phyloP scores from a whole-genome alignment of 2,888 invertebrate genomes.

The Candidula unifasciata region DNA sequence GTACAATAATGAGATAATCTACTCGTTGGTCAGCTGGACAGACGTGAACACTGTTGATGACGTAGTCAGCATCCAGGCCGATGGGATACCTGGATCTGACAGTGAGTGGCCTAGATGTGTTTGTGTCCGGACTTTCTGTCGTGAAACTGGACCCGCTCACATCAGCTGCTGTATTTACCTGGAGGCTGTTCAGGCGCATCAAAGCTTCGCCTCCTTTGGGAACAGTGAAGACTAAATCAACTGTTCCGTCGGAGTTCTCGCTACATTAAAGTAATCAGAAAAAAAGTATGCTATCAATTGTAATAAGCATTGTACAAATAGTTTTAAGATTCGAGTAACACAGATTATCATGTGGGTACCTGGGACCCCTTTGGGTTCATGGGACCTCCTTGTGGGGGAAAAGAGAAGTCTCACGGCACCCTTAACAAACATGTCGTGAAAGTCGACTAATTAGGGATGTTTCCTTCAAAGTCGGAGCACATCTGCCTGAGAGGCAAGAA shows the following conservation, averaged over 20 bases:
- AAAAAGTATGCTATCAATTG: too few species aligned
- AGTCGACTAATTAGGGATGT: too few species aligned
- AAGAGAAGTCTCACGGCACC: too few species aligned
- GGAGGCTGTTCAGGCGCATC: neutral
- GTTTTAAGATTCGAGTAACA: too few species aligned
- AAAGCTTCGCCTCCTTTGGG: slow-evolving; percentile 40
- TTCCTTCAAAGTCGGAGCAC: too few species aligned
- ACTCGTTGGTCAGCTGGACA: slow-evolving; percentile 59
- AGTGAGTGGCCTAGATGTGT: neutral
- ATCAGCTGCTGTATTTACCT: neutral
- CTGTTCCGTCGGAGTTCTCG: slow-evolving; percentile 44
- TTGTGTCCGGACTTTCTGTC: neutral
- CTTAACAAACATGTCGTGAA: too few species aligned
- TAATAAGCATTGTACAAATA: too few species aligned
- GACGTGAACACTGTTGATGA: slow-evolving; percentile 63
- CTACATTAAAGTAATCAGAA: slow-evolving; percentile 1
- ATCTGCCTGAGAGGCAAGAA: too few species aligned
- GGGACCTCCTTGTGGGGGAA: too few species aligned
- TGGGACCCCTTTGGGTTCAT: neutral
- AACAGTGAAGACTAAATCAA: slow-evolving; percentile 51
- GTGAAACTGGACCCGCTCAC: neutral
- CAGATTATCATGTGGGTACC: too few species aligned
- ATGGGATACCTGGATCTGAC: slow-evolving; percentile 58
- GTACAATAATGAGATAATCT: slow-evolving; percentile 66
- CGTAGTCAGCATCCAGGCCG: slow-evolving; percentile 63